Percentiles rank a stretch among this genome's conserved stretches.
These are phyloP conservation scores for Trypoxylus dichotomus DNA, from an alignment of 1,140 invertebrate species.

Conservation along the genomic window DNA sequence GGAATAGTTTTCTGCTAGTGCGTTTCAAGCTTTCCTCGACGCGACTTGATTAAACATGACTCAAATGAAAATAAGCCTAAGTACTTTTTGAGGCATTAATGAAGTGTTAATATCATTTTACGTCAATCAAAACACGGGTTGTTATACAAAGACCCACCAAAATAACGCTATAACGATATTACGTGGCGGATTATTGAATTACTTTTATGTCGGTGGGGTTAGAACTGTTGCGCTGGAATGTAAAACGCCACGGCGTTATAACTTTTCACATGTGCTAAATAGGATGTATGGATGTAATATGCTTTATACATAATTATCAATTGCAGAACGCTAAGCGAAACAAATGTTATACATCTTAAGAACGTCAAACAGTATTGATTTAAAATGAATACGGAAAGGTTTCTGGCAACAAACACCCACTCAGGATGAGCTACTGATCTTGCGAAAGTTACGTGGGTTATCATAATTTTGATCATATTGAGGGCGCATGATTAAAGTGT, in stretches of 20 bases:
- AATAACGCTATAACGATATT: neutral
- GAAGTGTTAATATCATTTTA: conserved; percentile 4
- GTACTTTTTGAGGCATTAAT: neutral
- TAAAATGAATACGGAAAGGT: no score
- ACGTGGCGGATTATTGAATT: neutral
- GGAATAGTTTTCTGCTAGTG: neutral
- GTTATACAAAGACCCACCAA: neutral
- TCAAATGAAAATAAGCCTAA: conserved; percentile 11
- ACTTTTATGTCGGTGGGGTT: neutral
- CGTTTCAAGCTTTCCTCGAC: neutral
- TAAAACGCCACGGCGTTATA: no score
- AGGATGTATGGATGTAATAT: no score
- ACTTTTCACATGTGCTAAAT: no score
- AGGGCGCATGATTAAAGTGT: no score
- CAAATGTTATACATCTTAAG: neutral
- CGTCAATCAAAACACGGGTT: neutral
- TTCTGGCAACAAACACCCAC: no score
- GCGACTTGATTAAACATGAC: neutral
- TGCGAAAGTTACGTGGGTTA: no score
- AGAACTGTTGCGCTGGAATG: neutral
- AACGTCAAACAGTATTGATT: no score
- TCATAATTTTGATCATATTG: no score
- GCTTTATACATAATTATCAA: no score
- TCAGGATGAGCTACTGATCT: no score
- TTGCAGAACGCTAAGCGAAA: neutral